Evolutionary conservation across 2,888 invertebrate genomes (phyloP), one percentile per base, ranked within the genome.

Genomic region (Stramonita haemastoma): DNA sequence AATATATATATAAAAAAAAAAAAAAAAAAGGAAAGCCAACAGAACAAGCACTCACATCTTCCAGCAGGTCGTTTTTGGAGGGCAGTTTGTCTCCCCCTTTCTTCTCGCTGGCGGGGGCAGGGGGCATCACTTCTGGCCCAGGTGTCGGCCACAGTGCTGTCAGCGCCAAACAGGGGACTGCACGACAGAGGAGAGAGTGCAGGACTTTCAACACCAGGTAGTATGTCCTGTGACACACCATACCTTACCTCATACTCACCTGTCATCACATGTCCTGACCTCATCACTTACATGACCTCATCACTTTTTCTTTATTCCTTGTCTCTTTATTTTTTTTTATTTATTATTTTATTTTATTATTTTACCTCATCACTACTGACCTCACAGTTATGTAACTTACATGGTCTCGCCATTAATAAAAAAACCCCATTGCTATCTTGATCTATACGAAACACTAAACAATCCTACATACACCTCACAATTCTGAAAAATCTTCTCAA

Each of bases 101-200:
- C 66, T 91, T 90, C 26, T 90, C 84, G 26, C 89, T 88, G 34
- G 86, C 90, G 60, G 26, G 77, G 17, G 57, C 60, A 57, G 86
- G 86, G 29, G 90, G 85, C 87, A n/a, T 89, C 77, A 92, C 89
- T 1, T 87, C 88, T 32, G 93, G 81, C 94, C 94, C 60, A 94
- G 90, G 93, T 94, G 88, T 93, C 94, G 81, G 91, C 92, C 85
- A 94, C 93, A 86, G 92, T 93, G 88, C 91, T 91, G 91, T 94
- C 94, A 56, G 91, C 91, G 6, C 92, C 93, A 90, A 93, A 93
- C 66, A 93, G 87, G 2, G 93, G 92, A 79, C 91, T 91, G 90
- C n/a, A 89, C 81, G 79, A 79, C 34, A 88, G 22, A 32, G 22
- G 22, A 46, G 34, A 34, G 79, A 34, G 5, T 83, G 46, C 46